Evolutionary conservation across 2,888 invertebrate genomes (phyloP).

Genomic region (Drosophila macrothrix): DNA sequence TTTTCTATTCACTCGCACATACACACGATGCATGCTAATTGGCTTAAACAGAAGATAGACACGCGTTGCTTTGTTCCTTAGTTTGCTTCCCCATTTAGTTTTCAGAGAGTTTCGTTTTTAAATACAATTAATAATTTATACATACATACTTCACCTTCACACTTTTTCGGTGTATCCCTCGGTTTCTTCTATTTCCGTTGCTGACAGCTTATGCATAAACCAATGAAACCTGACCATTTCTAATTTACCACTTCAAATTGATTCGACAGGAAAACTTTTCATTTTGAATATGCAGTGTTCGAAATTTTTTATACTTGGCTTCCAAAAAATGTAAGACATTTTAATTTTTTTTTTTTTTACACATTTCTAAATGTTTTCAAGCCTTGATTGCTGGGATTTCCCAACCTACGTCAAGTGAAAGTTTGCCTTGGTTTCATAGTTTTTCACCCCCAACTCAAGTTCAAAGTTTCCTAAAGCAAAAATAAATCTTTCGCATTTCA

Average conservation of each 20-base stretch:
- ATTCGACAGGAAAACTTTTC: slow-evolving; percentile 25
- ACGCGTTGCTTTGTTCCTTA: slow-evolving; percentile 48
- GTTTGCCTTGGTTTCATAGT: neutral
- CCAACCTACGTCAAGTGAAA: neutral
- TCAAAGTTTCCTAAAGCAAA: neutral
- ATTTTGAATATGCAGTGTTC: neutral
- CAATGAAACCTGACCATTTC: slow-evolving; percentile 55
- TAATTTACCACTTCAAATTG: slow-evolving; percentile 48
- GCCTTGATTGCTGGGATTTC: neutral
- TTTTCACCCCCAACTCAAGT: neutral
- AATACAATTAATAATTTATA: slow-evolving; percentile 23
- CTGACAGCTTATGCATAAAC: slow-evolving; percentile 11
- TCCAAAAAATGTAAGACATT: neutral
- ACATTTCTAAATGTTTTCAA: neutral
- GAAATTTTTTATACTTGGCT: slow-evolving; percentile 9
- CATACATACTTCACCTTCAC: slow-evolving; percentile 73
- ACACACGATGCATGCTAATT: slow-evolving; percentile 73
- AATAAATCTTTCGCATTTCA: neutral
- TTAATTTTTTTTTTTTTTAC: neutral
- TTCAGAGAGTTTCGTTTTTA: slow-evolving; percentile 15
- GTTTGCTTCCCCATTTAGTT: slow-evolving; percentile 4
- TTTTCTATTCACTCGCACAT: neutral
- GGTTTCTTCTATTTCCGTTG: neutral
- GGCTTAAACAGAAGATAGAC: slow-evolving; percentile 56
- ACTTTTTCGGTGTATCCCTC: slow-evolving; percentile 45